Evolutionary conservation across 2,888 invertebrate genomes (phyloP).

Genomic region (Ditula angustiorana): DNA sequence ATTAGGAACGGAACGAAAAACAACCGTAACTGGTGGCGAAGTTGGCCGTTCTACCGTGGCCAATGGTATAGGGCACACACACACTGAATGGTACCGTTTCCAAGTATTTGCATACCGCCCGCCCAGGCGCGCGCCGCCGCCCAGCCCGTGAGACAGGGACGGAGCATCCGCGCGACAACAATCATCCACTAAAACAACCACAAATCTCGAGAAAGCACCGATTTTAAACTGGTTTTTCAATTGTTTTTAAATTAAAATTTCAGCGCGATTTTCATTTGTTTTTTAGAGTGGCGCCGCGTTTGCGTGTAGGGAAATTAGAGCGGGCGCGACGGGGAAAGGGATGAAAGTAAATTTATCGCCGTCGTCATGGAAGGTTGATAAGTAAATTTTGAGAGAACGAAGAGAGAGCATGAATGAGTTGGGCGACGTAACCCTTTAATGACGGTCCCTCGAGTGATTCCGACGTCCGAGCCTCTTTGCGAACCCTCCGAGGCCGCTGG

Average conservation of each 20-base stretch:
- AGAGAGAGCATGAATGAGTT: slow-evolving; percentile 76
- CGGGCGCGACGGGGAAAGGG: slow-evolving; percentile 72
- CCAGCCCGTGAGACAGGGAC: slow-evolving; percentile 82
- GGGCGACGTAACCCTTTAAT: slow-evolving; percentile 66
- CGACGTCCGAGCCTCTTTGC: slow-evolving; percentile 8
- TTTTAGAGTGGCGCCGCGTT: slow-evolving; percentile 25
- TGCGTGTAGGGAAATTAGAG: slow-evolving; percentile 60
- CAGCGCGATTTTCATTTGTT: background rate
- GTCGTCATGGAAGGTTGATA: slow-evolving; percentile 73
- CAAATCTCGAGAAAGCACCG: slow-evolving; percentile 45
- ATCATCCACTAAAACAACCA: slow-evolving; percentile 47
- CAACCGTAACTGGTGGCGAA: slow-evolving; percentile 86
- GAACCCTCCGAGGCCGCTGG: background rate
- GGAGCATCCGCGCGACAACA: slow-evolving; percentile 63
- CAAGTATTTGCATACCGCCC: slow-evolving; percentile 86
- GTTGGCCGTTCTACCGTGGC: slow-evolving; percentile 85
- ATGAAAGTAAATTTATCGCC: slow-evolving; percentile 82
- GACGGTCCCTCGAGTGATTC: slow-evolving; percentile 64
- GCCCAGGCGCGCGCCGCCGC: slow-evolving; percentile 84
- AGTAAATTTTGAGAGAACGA: slow-evolving; percentile 66
- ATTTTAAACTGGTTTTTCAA: background rate
- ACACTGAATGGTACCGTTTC: slow-evolving; percentile 73
- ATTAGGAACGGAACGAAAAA: slow-evolving; percentile 85
- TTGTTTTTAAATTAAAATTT: slow-evolving; percentile 26
- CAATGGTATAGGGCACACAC: slow-evolving; percentile 83